A percentile compares a stretch with the other conserved stretches of the same genome.
These are phyloP conservation scores for Taxidea taxus DNA, from an alignment of 2,113 vertebrate genomes.

Conservation along the genomic window DNA sequence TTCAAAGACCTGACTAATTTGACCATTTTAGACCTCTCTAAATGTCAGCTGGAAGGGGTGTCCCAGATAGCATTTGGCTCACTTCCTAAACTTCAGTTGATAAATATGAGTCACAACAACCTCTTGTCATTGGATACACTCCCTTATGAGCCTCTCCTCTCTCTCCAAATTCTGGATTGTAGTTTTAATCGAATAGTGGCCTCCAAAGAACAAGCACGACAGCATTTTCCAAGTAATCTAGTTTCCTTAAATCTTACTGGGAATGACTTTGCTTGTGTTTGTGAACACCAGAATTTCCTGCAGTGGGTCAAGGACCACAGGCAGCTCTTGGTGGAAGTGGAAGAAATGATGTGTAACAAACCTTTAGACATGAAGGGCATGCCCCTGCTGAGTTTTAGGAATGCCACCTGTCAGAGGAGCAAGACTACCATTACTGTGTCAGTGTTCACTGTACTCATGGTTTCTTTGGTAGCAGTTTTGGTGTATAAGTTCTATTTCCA, in stretches of 20 bases:
- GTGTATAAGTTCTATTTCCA: slow-evolving; percentile 85
- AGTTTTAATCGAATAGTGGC: slow-evolving; percentile 80
- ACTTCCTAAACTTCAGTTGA: slow-evolving; percentile 73
- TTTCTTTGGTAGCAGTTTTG: slow-evolving; percentile 21
- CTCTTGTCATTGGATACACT: slow-evolving; percentile 76
- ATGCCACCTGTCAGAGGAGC: slow-evolving; percentile 70
- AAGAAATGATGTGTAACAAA: slow-evolving; percentile 73
- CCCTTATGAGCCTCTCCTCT: slow-evolving; percentile 54
- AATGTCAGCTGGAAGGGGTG: slow-evolving; percentile 79
- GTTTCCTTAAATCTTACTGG: slow-evolving; percentile 77
- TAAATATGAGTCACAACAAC: slow-evolving; percentile 85
- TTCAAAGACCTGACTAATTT: slow-evolving; percentile 81
- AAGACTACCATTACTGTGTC: background rate
- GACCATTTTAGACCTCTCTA: slow-evolving; percentile 82
- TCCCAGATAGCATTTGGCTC: slow-evolving; percentile 68
- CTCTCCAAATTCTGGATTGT: slow-evolving; percentile 79
- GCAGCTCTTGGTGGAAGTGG: slow-evolving; percentile 56
- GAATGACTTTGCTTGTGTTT: slow-evolving; percentile 83
- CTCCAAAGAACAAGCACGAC: slow-evolving; percentile 59
- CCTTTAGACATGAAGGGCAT: slow-evolving; percentile 24
- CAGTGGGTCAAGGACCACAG: slow-evolving; percentile 78
- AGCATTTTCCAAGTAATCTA: slow-evolving; percentile 72
- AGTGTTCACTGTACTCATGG: background rate
- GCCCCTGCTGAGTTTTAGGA: slow-evolving; percentile 63
- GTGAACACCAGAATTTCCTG: slow-evolving; percentile 77